Evolutionary conservation across 2,113 vertebrate species (phyloP), one percentile per base, ranked within the genome.

Genomic region (Urocitellus parryii): DNA sequence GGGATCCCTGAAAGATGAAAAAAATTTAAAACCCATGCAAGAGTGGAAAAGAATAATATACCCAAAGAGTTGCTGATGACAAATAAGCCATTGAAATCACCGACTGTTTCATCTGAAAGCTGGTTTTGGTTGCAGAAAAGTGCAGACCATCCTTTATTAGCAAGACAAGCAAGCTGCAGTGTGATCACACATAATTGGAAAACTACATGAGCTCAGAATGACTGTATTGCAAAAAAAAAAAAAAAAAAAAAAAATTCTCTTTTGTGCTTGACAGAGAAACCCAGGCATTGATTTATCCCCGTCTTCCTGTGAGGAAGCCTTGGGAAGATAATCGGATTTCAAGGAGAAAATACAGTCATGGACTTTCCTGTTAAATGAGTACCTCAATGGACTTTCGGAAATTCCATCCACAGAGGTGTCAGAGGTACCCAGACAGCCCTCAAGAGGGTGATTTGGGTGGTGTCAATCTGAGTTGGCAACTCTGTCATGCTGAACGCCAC

Each of bases 121-220:
- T 67, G 45, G 83, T 84, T 94, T 93, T 77, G 70, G 82, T 95
- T 83, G 90, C 79, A 79, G 79, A 88, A 92, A 96, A 95, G 88
- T 29, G 67, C 70, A 92, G 96, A 80, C 90, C 67, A 10, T 84
- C 65, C 77, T 96, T 91, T 87, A 96, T 92, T 90, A 92, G 67
- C 0, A 29, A 95, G 95, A 89, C 65, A 91, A 93, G 86, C 94
- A 96, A 93, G 89, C 68, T 67, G 89, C 20, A 63, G 29, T 51
- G 67, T 91, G 94, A 97, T 97, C 96, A 97, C 87, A 94, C 5
- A 25, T 91, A 96, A 97, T 84, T 98, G 96, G 90, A 96, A 96
- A 91, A 97, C 97, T 97, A 95, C 22, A 94, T 89, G 91, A 94
- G 90, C 56, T 94, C 78, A 72, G 73, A 96, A 96, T 95, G 91